Percentiles rank a stretch among this genome's conserved stretches.
Evolutionary conservation across 2,113 vertebrate genomes (phyloP).

Genomic region (Saguinus midas): DNA sequence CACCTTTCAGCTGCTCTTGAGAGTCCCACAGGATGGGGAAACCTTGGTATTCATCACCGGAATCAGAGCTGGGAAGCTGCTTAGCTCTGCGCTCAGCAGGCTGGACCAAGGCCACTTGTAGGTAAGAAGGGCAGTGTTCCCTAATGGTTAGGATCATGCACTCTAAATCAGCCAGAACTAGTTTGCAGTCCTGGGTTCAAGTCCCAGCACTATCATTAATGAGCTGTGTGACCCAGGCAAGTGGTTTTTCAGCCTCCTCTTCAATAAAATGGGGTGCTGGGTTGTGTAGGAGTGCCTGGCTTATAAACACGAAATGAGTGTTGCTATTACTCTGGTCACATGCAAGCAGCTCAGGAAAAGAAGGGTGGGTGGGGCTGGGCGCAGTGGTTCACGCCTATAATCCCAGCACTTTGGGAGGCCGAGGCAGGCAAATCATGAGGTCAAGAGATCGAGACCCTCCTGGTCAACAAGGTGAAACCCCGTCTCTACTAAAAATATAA

Average conservation of each 20-base stretch:
- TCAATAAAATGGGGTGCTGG: background rate
- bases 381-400: too few relatives aligned
- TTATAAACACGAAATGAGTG: background rate
- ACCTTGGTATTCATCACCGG: background rate
- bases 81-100: background rate
- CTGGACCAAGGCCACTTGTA: background rate
- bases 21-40: background rate
- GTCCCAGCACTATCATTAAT: background rate
- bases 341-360: background rate
- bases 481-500: too few relatives aligned
- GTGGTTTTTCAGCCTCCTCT: background rate
- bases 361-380: background rate
- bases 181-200: background rate
- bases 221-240: background rate
- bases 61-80: background rate
- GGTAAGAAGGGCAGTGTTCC: background rate
- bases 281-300: background rate
- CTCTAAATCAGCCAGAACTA: background rate
- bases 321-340: rapidly evolving
- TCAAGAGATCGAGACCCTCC: too few relatives aligned
- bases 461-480: too few relatives aligned
- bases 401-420: too few relatives aligned
- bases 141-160: background rate
- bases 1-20: background rate
- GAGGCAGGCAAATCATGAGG: too few relatives aligned